phyloP scores from a whole-genome alignment of 2,113 vertebrate species.

The Ovis canadensis region DNA sequence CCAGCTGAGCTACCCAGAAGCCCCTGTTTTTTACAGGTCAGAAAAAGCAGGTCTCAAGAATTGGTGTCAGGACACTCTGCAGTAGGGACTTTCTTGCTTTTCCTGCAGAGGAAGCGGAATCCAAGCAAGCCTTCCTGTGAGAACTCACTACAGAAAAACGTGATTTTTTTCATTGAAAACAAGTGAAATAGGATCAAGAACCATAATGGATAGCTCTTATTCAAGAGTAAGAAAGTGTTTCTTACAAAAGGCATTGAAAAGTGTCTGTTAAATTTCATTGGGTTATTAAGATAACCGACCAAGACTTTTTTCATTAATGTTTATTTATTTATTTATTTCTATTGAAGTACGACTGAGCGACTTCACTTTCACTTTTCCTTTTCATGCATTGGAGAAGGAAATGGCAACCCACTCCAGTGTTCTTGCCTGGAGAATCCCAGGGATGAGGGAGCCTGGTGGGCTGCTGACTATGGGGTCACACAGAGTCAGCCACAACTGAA shows the following conservation, averaged over 20 bases:
- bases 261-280: background rate
- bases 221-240: background rate
- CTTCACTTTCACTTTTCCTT: too few species aligned
- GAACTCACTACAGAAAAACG: background rate
- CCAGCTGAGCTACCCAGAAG: background rate
- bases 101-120: background rate
- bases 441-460: too few species aligned
- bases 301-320: background rate
- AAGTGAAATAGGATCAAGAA: background rate
- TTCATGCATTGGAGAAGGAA: too few species aligned
- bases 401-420: too few species aligned
- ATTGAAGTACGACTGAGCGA: background rate
- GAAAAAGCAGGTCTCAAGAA: background rate
- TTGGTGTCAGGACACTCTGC: background rate
- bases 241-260: background rate
- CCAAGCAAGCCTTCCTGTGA: background rate
- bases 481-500: too few species aligned
- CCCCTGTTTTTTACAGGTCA: background rate
- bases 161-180: slow-evolving; percentile 23
- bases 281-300: background rate
- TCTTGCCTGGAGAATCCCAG: too few species aligned
- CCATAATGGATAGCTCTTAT: background rate
- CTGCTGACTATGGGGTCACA: too few species aligned
- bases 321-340: background rate
- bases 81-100: background rate